A percentile compares a stretch with the other conserved stretches of the same genome.
Conservation (phyloP, 2,113 vertebrate genomes). For the Chaenogobius annularis region DNA sequence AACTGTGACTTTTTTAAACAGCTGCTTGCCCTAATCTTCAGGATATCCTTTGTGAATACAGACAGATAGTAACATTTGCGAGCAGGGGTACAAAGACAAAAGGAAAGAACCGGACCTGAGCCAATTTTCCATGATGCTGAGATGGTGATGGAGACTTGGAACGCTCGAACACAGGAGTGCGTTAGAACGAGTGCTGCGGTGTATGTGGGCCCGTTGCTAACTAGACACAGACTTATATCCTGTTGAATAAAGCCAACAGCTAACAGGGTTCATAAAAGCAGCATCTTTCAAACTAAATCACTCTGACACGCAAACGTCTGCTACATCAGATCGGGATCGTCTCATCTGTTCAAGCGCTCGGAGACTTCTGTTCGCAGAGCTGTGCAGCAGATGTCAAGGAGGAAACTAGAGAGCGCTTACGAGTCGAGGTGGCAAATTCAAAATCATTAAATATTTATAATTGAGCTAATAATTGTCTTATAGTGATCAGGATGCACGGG, state of each 20-base stretch:
- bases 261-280: slow-evolving; percentile 81
- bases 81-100: slow-evolving; percentile 29
- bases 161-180: slow-evolving; percentile 53
- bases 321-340: slow-evolving; percentile 54
- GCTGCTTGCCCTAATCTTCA: slow-evolving; percentile 34
- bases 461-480: too few relatives aligned
- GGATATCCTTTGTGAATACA: slow-evolving; percentile 11
- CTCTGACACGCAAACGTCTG: slow-evolving; percentile 25
- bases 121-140: slow-evolving; percentile 96
- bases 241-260: slow-evolving; percentile 68
- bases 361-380: slow-evolving; percentile 57
- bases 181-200: slow-evolving; percentile 33
- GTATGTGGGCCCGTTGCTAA: slow-evolving; percentile 53
- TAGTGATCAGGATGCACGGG: neutral
- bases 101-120: slow-evolving; percentile 54
- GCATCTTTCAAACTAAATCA: slow-evolving; percentile 40
- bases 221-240: slow-evolving; percentile 58
- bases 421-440: neutral
- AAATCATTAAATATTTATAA: neutral
- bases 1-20: slow-evolving; percentile 21
- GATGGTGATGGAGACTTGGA: slow-evolving; percentile 81
- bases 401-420: neutral
- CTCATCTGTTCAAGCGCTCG: slow-evolving; percentile 59
- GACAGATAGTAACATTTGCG: slow-evolving; percentile 31
- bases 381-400: slow-evolving; percentile 76